phyloP scores from a whole-genome alignment of 1,140 invertebrate genomes.

The Zeugodacus cucurbitae region DNA sequence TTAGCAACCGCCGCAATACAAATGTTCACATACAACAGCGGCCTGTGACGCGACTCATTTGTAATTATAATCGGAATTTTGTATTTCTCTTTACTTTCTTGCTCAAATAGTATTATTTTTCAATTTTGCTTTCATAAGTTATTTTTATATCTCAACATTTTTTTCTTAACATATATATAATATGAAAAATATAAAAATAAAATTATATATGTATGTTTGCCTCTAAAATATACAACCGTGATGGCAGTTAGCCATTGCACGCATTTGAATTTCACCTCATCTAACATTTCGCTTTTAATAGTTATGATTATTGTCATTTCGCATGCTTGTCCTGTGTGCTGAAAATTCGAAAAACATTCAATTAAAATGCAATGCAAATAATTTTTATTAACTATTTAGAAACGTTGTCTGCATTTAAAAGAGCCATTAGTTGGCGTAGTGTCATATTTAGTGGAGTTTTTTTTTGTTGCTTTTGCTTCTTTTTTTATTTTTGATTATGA shows the following conservation, averaged over 20 bases:
- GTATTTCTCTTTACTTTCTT: background rate
- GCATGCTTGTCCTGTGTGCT: background rate
- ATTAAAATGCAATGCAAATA: slow-evolving; percentile 37
- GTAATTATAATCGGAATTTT: slow-evolving; percentile 26
- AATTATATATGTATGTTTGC: background rate
- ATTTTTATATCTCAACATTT: no score
- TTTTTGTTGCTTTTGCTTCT: background rate
- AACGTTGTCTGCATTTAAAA: slow-evolving; percentile 30
- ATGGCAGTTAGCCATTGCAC: background rate
- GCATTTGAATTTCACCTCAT: background rate
- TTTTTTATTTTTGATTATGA: background rate
- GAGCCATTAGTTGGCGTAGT: background rate
- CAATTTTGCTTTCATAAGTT: background rate
- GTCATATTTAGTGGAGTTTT: background rate
- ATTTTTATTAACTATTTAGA: slow-evolving; percentile 36
- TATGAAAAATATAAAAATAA: background rate
- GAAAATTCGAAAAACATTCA: background rate
- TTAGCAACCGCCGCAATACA: background rate
- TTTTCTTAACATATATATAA: background rate
- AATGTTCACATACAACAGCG: background rate
- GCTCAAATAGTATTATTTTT: background rate
- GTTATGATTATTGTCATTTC: background rate
- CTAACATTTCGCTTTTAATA: background rate
- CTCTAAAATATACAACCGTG: background rate
- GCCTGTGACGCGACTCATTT: background rate